Conservation (phyloP, 2,113 vertebrate species). For the Pelusios castaneus region DNA sequence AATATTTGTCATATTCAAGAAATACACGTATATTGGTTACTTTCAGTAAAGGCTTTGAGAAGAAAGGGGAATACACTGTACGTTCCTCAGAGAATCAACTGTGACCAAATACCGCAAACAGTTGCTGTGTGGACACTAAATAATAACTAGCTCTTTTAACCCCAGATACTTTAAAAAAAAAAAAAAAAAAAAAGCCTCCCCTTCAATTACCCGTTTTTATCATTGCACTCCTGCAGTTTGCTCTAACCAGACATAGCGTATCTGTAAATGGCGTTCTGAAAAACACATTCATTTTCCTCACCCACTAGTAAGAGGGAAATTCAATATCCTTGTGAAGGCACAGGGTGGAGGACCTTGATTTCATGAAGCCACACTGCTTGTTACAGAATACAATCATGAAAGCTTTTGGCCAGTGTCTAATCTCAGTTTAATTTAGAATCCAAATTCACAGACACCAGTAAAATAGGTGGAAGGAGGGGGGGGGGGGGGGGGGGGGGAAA, state of each 20-base stretch:
- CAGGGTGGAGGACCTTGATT: not conserved
- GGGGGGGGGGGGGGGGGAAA: not conserved
- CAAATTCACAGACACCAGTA: not conserved
- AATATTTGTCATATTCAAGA: conserved; percentile 43
- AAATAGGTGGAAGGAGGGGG: no score
- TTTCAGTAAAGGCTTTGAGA: conserved; percentile 24
- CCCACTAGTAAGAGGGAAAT: not conserved
- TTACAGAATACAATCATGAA: conserved; percentile 1
- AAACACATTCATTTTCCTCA: not conserved
- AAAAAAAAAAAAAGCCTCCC: not conserved
- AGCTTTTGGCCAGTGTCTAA: rapidly evolving
- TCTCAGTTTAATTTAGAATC: conserved; percentile 14
- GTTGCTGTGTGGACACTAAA: not conserved
- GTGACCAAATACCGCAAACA: not conserved
- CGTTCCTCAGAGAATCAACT: not conserved
- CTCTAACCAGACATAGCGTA: conserved; percentile 14
- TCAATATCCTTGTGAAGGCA: not conserved
- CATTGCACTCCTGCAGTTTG: not conserved
- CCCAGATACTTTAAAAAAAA: not conserved
- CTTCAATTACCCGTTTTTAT: conserved; percentile 20
- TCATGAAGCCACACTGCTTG: not conserved
- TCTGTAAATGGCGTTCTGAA: not conserved
- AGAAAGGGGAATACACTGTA: not conserved
- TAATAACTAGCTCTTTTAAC: not conserved
- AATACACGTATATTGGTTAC: not conserved